phyloP scores from a whole-genome alignment of 2,113 vertebrate genomes.

The Gopherus flavomarginatus region DNA sequence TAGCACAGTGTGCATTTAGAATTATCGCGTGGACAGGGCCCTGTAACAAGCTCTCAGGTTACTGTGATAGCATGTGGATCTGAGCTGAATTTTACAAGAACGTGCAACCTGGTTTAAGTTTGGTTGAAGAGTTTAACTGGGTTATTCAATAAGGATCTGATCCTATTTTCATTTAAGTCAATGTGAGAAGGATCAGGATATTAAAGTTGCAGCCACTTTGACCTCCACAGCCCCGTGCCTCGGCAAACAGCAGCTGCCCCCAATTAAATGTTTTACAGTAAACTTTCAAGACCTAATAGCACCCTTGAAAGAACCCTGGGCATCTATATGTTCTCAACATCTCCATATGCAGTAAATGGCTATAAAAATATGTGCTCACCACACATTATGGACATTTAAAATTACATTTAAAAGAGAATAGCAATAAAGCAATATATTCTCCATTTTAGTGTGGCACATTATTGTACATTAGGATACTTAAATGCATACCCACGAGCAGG shows the following conservation, averaged over 20 bases:
- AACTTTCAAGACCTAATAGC: not conserved
- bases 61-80: not conserved
- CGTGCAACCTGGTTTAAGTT: not conserved
- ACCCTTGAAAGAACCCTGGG: not conserved
- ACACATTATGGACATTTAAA: not conserved
- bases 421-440: not conserved
- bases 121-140: accelerated
- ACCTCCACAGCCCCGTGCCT: not conserved
- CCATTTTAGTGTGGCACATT: not conserved
- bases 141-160: not conserved
- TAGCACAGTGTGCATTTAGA: accelerated
- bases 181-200: not conserved
- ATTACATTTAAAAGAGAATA: not conserved
- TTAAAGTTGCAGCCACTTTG: not conserved
- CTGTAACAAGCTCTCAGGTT: not conserved
- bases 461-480: not conserved
- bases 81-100: not conserved
- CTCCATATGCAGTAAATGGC: not conserved
- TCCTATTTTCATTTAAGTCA: accelerated
- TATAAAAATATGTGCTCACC: not conserved
- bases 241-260: not conserved
- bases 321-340: not conserved
- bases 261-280: not conserved
- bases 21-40: accelerated
- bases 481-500: not conserved